Evolutionary conservation across 1,140 invertebrate species (phyloP).

Genomic region (Teleogryllus occipitalis): DNA sequence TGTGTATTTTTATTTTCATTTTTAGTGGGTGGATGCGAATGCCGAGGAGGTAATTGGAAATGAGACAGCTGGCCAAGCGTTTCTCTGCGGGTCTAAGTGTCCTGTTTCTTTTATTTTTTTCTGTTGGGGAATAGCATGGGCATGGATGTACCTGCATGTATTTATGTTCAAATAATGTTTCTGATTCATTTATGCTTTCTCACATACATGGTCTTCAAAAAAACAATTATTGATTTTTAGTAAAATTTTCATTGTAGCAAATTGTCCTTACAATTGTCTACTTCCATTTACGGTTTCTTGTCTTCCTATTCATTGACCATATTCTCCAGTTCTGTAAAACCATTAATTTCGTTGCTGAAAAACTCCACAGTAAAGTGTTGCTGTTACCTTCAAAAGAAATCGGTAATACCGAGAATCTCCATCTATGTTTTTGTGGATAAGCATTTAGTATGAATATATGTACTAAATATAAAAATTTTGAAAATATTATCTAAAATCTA

Average conservation of each 20-base stretch:
- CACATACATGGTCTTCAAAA: no score
- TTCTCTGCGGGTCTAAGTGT: conserved; percentile 23
- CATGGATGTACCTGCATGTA: conserved; percentile 10
- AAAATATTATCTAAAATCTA: no score
- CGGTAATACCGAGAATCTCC: no score
- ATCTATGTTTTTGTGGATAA: no score
- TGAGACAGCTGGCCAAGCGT: conserved; percentile 26
- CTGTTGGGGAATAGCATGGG: conserved; percentile 11
- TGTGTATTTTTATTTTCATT: conserved; percentile 36
- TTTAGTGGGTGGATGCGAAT: conserved; percentile 55
- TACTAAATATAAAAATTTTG: no score
- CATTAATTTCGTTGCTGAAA: no score
- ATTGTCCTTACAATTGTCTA: not conserved
- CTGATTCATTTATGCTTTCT: not conserved
- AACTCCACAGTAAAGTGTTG: no score
- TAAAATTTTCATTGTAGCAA: not conserved
- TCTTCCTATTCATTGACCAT: no score
- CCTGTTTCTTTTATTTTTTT: conserved; percentile 26
- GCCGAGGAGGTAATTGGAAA: conserved; percentile 49
- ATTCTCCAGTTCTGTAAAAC: no score
- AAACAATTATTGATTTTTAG: not conserved
- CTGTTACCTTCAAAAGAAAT: no score
- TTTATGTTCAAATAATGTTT: not conserved
- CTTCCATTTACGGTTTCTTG: not conserved
- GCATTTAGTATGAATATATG: no score